These are phyloP conservation scores for Danio jaintianensis DNA, from an alignment of 2,797 vertebrate species.

Conservation along the genomic window DNA sequence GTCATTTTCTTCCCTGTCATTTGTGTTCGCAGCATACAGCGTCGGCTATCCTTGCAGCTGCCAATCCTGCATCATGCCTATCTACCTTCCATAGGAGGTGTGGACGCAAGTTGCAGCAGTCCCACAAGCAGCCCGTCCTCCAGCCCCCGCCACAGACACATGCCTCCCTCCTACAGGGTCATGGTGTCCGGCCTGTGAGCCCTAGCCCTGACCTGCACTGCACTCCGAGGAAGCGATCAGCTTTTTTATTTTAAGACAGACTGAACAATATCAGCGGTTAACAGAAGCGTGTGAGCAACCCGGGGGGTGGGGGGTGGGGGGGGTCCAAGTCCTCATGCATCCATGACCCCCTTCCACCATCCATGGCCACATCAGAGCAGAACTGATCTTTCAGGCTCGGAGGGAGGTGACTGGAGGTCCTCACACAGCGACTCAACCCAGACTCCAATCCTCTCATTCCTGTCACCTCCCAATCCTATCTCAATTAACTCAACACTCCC, in stretches of 20 bases:
- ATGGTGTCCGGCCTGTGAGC: conserved; percentile 99
- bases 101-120: conserved; percentile 97
- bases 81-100: conserved; percentile 97
- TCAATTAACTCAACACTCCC: conserved; percentile 39
- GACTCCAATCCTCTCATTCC: conserved; percentile 65
- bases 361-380: conserved; percentile 55
- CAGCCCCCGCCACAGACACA: conserved; percentile 98
- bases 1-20: conserved; percentile 10
- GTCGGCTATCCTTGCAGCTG: conserved; percentile 96
- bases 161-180: conserved; percentile 97
- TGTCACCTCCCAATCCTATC: conserved; percentile 49
- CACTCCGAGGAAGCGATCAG: conserved; percentile 74
- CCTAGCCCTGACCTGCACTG: conserved; percentile 64
- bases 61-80: conserved; percentile 99
- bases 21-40: conserved; percentile 89
- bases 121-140: conserved; percentile 94
- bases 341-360: conserved; percentile 64
- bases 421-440: conserved; percentile 67
- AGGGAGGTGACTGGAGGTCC: conserved; percentile 65
- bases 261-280: conserved; percentile 81
- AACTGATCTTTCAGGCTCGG: conserved; percentile 70
- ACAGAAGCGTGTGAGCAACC: conserved; percentile 80
- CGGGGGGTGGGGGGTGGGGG: conserved; percentile 61
- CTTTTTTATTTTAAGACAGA: conserved; percentile 69
- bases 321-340: conserved; percentile 76